Base-by-base conservation (phyloP, 2,113 vertebrate genomes). In the Ammodytes dubius region DNA sequence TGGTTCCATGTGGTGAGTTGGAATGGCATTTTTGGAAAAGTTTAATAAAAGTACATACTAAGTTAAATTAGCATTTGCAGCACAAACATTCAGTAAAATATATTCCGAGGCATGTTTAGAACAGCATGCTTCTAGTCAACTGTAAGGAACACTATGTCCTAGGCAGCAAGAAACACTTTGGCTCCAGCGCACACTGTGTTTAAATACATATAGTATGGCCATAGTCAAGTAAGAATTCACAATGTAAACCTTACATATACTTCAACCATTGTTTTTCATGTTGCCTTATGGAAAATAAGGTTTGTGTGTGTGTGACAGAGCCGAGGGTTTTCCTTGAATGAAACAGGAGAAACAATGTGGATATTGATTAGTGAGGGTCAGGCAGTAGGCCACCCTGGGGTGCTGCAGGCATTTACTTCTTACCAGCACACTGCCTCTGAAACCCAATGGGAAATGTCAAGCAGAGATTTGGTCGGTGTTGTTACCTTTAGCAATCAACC, bases 351-450 rank as follows among this genome's bases (percentile, higher is more conserved):
- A 72, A 58, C 50, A 54, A 45, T 54, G 7, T n/a, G 56, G 56
- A 47, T 72, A 59, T 72, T 39, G 54, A 72, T 72, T 14, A 3
- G 43, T 17, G 56, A 47, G 54, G 19, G 54, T 58, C 13, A 59
- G 42, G 68, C 45, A 57, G n/a, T 46, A 13, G 42, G 54, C 35
- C 42, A 59, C 56, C 39, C 10, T 37, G 45, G 56, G 19, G 14
- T 47, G 70, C 43, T 49, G 56, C 70, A 17, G 43, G 43, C 14
- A 58, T 56, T 4, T 17, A 45, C 42, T 58, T 42, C 47, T 54
- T 6, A 15, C 46, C 53, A 58, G 27, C 27, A 37, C n/a, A 43
- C n/a, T 17, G 12, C n/a, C 40, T 27, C 39, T 13, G 6, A 54
- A 17, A 69, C 35, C 5, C 47, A 42, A 19, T 7, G 5, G 56